phyloP scores from a whole-genome alignment of 1,140 invertebrate genomes.

The Micrasema longulum region DNA sequence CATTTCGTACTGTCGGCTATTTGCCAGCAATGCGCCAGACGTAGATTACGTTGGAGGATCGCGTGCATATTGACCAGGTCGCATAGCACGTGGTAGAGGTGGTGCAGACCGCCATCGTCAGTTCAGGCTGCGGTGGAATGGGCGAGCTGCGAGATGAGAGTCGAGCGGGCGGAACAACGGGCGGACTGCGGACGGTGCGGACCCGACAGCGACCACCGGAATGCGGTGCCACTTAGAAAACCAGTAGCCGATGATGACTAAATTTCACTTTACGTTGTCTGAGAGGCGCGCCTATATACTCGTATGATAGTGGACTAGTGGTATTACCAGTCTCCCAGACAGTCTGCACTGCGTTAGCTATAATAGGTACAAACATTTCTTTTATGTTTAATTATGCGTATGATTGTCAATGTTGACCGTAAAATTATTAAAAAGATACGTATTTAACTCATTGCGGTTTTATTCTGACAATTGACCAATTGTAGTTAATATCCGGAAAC shows the following conservation, averaged over 20 bases:
- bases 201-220: background rate
- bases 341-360: too few species aligned
- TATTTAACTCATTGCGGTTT: background rate
- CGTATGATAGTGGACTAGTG: too few species aligned
- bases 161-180: background rate
- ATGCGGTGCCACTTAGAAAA: constrained; percentile 13
- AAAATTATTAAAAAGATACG: too few species aligned
- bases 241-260: constrained; percentile 31
- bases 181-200: too few species aligned
- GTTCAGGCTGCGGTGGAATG: background rate
- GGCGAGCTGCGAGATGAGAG: background rate
- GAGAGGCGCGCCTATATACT: too few species aligned
- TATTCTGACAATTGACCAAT: constrained; percentile 8
- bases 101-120: background rate
- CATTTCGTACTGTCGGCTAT: constrained; percentile 15
- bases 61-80: background rate
- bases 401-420: too few species aligned
- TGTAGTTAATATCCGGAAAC: constrained; percentile 26
- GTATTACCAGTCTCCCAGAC: too few species aligned
- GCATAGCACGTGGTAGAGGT: constrained; percentile 11
- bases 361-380: too few species aligned
- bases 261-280: constrained; percentile 15
- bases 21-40: constrained; percentile 6
- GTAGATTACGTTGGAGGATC: background rate
- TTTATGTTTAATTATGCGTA: too few species aligned